A percentile compares a stretch with the other conserved stretches of the same genome.
phyloP scores from a whole-genome alignment of 1,140 invertebrate species.

The Eciton burchellii region DNA sequence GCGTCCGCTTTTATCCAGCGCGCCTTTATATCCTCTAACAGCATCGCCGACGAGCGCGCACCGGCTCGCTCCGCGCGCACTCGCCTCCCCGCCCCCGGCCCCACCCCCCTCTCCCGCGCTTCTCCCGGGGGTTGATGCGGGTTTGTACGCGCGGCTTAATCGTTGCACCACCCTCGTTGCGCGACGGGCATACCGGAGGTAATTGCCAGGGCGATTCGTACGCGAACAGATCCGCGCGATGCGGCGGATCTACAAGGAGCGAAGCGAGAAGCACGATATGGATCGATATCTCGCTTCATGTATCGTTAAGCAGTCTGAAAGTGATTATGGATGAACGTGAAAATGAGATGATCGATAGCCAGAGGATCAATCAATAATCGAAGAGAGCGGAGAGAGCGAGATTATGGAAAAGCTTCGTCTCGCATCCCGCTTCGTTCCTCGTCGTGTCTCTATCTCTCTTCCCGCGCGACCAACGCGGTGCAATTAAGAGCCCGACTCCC shows the following conservation, averaged over 20 bases:
- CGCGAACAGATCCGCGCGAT: background rate
- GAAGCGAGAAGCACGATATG: background rate
- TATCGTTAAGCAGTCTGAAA: background rate
- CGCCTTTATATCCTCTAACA: constrained; percentile 1
- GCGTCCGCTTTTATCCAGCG: constrained; percentile 23
- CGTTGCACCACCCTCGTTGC: background rate
- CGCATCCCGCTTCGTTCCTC: no score
- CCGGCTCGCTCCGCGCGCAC: constrained; percentile 27
- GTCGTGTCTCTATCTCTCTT: background rate
- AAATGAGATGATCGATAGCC: no score
- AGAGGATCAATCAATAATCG: no score
- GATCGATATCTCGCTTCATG: background rate
- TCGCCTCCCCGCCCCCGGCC: no score
- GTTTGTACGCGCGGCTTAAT: constrained; percentile 39
- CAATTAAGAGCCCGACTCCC: constrained; percentile 12
- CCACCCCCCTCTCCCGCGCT: constrained; percentile 25
- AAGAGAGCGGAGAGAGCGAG: no score
- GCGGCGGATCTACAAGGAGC: background rate
- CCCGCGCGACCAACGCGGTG: background rate
- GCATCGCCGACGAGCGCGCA: constrained; percentile 18
- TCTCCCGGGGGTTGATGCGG: constrained; percentile 51
- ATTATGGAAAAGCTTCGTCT: no score
- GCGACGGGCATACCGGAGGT: background rate
- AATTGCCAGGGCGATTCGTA: constrained; percentile 15
- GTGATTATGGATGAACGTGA: no score